Evolutionary conservation across 2,113 vertebrate genomes (phyloP), one percentile per base, ranked within the genome.

Genomic region (Ceyx melanurus): DNA sequence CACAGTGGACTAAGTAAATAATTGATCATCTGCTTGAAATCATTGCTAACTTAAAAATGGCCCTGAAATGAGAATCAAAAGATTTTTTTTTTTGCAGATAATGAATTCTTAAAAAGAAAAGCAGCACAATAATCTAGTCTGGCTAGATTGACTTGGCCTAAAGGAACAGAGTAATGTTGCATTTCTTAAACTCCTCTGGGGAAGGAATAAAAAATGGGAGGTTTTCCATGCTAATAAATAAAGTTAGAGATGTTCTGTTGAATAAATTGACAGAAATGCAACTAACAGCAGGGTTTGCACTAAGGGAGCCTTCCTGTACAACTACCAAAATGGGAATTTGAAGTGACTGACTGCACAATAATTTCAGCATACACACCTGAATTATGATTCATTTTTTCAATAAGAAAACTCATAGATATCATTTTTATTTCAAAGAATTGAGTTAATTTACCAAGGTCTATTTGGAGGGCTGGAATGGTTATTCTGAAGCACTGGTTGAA

Each of bases 211-310:
- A 85, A 72, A 83, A 19, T 2, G 15, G 45, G 67, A 86, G 56
- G 35, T 26, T 77, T 77, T 42, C 54, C 28, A n/a, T 23, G 29
- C 5, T 46, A 67, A 72, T 60, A 76, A 83, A 81, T 56, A 61
- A 68, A 84, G 12, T 18, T 65, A 50, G 72, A 86, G 72, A 61
- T 53, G 65, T 31, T 60, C n/a, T 46, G 45, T 17, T 56, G 54
- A 90, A 92, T 80, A 80, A 83, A 83, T 23, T 76, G 73, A 72
- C 45, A 86, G n/a, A 82, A 86, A 76, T 42, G 26, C 64, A 86
- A 88, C 62, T 51, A 56, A 64, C 25, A 65, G 72, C 31, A 88
- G 54, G 54, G 79, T 86, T 68, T 76, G 50, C 60, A 68, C 4
- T 8, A 46, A 82, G 80, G 45, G 29, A 88, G 13, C 7, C 22